Evolutionary conservation across 2,113 vertebrate genomes (phyloP), one percentile per base, ranked within the genome.

Genomic region (Gambusia affinis): DNA sequence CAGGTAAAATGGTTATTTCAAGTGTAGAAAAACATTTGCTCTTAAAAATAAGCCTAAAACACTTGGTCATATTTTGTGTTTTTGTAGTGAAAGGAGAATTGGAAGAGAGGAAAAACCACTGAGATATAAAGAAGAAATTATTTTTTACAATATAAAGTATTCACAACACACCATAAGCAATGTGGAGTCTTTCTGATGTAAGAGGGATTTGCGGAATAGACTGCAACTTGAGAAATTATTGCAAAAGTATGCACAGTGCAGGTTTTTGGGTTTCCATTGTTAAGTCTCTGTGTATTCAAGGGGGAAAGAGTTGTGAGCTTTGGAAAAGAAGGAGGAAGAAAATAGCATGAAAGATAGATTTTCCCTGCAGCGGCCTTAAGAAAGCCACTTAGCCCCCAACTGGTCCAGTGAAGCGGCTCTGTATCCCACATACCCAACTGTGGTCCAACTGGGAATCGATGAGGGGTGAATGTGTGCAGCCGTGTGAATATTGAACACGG

Each of bases 331-430:
- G 51, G 51, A 80, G 63, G 31, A 66, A 76, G 78, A 75, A 65
- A 81, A 82, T 88, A 82, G 28, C 86, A 82, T 85, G 76, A 85
- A 88, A 82, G 86, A 86, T 87, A 88, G 85, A 88, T 81, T 89
- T 85, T 75, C 75, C 70, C 76, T 76, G 71, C 78, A 80, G 84
- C 67, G 15, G 67, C 47, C 57, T 70, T 67, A 81, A 83, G 63
- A 82, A 88, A 85, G 72, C 72, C 75, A 90, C 85, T 90, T 85
- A 85, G 81, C 81, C 83, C 57, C 85, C 75, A 1, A 62, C 85
- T 54, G 83, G 70, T 88, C 67, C 74, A 57, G 72, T 72, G 80
- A 80, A 85, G 79, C 84, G 11, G 82, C 85, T 79, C 75, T 47
- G 81, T 72, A 83, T 83, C 86, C 80, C 17, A 73, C 54, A 51